Evolutionary conservation across 2,797 vertebrate genomes (phyloP), one percentile per base, ranked within the genome.

Genomic region (Lacerta viridis): DNA sequence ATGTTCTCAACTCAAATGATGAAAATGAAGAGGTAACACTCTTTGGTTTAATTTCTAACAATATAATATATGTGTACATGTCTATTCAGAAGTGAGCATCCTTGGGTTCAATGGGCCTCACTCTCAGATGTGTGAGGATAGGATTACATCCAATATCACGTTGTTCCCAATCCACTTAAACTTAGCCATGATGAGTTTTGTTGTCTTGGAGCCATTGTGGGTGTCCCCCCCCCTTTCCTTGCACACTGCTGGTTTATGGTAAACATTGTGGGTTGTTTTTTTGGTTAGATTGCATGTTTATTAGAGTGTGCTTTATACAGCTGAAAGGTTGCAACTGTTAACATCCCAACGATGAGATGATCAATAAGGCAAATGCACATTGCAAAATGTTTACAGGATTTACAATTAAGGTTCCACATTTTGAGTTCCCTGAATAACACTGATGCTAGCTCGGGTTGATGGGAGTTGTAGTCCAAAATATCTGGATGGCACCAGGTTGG

Each of bases 11-110:
- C 83, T 76, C 94, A 9, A 10, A 23, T 61, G 91, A 69, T 83
- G 94, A 91, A 76, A 81, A 87, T 13, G 94, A 94, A 89, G 96
- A 97, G 97, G 97, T 95, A 95, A 25, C 39, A 50, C 61, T 20
- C 2, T 89, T 91, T 88, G 29, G 74, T 3, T n/a, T 46, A 0
- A 7, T 68, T 36, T 68, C 39, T 64, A 3, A 27, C 72, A 64
- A 55, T 55, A 55, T 55, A 55, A 55, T 55, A 3, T 55, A 55
- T 4, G 15, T 55, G 50, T 15, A 55, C 50, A 55, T 55, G 50
- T 55, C 13, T 55, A 55, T 50, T 50, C 50, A 50, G 50, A 50
- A 50, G 11, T 50, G 50, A 50, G 50, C 50, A 50, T 13, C 50
- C 1, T 74, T 39, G 15, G 7, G 72, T 74, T 8, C 18, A 74